Base-by-base conservation (phyloP, 2,797 vertebrate genomes). In the Periophthalmus magnuspinnatus region DNA sequence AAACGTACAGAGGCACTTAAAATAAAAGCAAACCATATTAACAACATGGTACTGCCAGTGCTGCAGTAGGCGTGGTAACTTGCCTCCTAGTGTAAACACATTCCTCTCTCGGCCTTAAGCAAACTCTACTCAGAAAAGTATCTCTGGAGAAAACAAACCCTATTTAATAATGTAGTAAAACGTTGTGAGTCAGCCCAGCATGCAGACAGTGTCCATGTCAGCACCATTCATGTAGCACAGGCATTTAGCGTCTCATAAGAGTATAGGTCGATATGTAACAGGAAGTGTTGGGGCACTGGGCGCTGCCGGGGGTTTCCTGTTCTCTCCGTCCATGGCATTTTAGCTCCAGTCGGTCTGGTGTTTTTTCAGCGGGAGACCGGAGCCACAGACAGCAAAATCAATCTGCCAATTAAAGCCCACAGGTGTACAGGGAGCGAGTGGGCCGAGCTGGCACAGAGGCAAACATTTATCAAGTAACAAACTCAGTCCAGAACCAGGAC, bases 71-170 rank as follows among this genome's bases (percentile, higher is more conserved):
- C 59, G 81, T 84, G 83, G 80, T 77, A 78, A 79, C 78, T 84
- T 73, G 71, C 90, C 90, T 86, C 91, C 90, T 77, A 93, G 73
- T 75, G 90, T 69, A 92, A 75, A 93, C 88, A 91, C 38, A 86
- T 82, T 87, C 81, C 75, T 65, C 67, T 32, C 71, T 86, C 80
- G 79, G 72, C 87, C 84, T 73, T 90, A 75, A 88, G 88, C 61
- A 89, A 91, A 92, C 86, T 88, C 6, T 0, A 81, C 70, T 0
- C 38, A 71, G 74, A 72, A 79, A 64, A 71, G 72, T 82, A 77
- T 57, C 60, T n/a, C 19, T 70, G 52, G 34, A 77, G 70, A 65
- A 70, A 78, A 69, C 10, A 19, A 70, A 66, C 63, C 74, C 22
- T n/a, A 58, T 71, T 68, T 64, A 61, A 75, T 69, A 76, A 78